Evolutionary conservation across 2,797 vertebrate genomes (phyloP), one percentile per base, ranked within the genome.

Genomic region (Euthynnus affinis): DNA sequence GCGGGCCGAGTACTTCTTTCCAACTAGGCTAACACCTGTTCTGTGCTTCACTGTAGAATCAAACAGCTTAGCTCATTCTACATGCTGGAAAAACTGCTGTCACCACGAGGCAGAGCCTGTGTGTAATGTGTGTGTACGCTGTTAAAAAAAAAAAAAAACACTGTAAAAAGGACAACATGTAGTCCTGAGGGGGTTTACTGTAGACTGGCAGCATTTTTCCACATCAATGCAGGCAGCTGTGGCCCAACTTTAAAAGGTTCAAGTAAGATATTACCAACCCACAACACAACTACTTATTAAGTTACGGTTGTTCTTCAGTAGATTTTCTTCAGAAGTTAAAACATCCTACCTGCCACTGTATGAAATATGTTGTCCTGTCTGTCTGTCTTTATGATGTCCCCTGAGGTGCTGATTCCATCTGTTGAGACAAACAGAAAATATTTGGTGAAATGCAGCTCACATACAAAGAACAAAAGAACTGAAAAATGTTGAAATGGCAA

Each of bases 391-490:
- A 94, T 2, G 74, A 87, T 74, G 84, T 80, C 61, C 71, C 73
- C 84, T 72, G 67, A 80, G 57, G 84, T 74, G 77, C 70, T 27
- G 85, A 81, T 78, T 94, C 93, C 94, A 95, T 96, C 95, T 96
- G 93, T 44, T 32, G 81, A 81, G 62, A 85, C 75, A 84, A 76
- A 81, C 1, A 66, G 27, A 55, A 53, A 63, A 76, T 17, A 67
- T 49, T 76, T 14, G 2, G 42, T 65, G 14, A 66, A 53, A 69
- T 44, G 9, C 13, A 63, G 12, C 44, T 52, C 10, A 37, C 13
- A 27, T 9, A 51, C 12, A 67, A n/a, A 52, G 46, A 7, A 57
- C 3, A 15, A 12, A 51, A 46, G 20, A 68, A 27, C 10, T 23
- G 49, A 42, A 56, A 22, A 2, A 27, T 25, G 8, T 2, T 0